Conservation (phyloP, 2,888 invertebrate genomes). For the Nephrotoma flavescens region DNA sequence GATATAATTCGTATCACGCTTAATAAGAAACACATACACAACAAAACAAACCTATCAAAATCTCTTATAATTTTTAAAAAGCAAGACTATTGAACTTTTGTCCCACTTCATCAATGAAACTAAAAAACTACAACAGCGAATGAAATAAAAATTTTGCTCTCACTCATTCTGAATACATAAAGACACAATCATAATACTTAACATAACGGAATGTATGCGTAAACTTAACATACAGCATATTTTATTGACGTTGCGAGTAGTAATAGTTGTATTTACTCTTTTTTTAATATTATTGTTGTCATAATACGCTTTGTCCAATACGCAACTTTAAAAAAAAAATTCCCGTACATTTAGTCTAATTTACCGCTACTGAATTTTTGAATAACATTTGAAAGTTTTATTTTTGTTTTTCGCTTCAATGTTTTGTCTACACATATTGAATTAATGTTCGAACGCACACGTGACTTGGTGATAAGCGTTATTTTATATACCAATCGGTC, state of each 20-base stretch:
- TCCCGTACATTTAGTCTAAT: background rate
- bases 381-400: background rate
- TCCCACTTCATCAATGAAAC: background rate
- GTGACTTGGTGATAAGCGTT: background rate
- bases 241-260: background rate
- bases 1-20: background rate
- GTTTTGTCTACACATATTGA: background rate
- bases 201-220: background rate
- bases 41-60: background rate
- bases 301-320: background rate
- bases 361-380: background rate
- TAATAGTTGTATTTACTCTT: background rate
- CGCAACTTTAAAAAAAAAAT: background rate
- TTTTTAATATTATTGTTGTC: background rate
- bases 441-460: background rate
- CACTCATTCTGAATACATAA: background rate
- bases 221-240: background rate
- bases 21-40: background rate
- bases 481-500: background rate
- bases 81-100: background rate
- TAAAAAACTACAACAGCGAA: background rate
- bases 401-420: background rate
- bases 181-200: background rate
- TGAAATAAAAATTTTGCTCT: background rate
- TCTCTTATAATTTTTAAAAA: background rate